phyloP scores from a whole-genome alignment of 2,113 vertebrate species.

The Danio rerio region GRCz12tu NC_133176.1:44934501-44935000 shows the following conservation, averaged over 20 bases:
- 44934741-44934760: background rate
- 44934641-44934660: background rate
- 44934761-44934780: background rate
- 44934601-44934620: background rate
- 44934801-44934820: constrained; percentile 14
- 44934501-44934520: background rate
- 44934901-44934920: background rate
- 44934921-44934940: no score
- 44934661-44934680: background rate
- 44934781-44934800: constrained; percentile 22
- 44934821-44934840: constrained; percentile 4
- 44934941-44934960: no score
- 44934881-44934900: background rate
- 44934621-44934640: background rate
- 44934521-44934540: background rate
- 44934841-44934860: constrained; percentile 8
- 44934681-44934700: background rate
- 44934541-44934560: background rate
- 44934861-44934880: constrained; percentile 7
- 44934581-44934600: background rate
- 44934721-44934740: background rate
- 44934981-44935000: background rate
- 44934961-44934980: background rate
- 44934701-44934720: background rate
- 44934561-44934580: background rate